Conservation (phyloP, 2,888 invertebrate species). For the Andrena dorsata region DNA sequence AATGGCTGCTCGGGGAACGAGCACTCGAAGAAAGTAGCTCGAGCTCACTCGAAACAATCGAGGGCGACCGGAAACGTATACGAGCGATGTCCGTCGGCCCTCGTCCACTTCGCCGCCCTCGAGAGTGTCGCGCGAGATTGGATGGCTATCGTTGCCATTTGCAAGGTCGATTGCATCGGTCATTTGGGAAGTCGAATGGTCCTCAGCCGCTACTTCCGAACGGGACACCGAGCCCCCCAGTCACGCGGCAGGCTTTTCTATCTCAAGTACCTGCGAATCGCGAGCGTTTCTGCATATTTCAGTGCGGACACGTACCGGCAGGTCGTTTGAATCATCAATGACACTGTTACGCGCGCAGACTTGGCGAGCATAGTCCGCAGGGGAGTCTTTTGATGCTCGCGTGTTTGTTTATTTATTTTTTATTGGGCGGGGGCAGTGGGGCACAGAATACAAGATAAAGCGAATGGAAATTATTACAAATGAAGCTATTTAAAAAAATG, state of each 20-base stretch:
- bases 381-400: background rate
- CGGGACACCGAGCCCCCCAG: slow-evolving; percentile 13
- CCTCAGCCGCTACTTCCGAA: background rate
- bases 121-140: slow-evolving; percentile 68
- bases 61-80: slow-evolving; percentile 33
- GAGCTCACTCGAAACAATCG: slow-evolving; percentile 65
- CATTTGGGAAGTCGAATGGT: slow-evolving; percentile 61
- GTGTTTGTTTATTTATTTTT: no score
- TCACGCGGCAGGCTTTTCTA: background rate
- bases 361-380: background rate
- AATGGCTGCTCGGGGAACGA: slow-evolving; percentile 33
- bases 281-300: slow-evolving; percentile 50
- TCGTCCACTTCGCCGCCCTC: slow-evolving; percentile 66
- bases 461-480: no score
- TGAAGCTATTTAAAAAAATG: no score
- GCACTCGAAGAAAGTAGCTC: slow-evolving; percentile 64
- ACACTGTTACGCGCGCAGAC: background rate
- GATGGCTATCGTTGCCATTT: slow-evolving; percentile 73
- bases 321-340: slow-evolving; percentile 27
- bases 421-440: no score
- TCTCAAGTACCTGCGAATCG: background rate
- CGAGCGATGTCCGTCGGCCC: slow-evolving; percentile 33
- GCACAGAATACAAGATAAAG: no score
- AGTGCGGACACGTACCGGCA: background rate
- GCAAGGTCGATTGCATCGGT: slow-evolving; percentile 71